Base-by-base conservation (phyloP, 1,140 invertebrate species). In the Megathymus violae region DNA sequence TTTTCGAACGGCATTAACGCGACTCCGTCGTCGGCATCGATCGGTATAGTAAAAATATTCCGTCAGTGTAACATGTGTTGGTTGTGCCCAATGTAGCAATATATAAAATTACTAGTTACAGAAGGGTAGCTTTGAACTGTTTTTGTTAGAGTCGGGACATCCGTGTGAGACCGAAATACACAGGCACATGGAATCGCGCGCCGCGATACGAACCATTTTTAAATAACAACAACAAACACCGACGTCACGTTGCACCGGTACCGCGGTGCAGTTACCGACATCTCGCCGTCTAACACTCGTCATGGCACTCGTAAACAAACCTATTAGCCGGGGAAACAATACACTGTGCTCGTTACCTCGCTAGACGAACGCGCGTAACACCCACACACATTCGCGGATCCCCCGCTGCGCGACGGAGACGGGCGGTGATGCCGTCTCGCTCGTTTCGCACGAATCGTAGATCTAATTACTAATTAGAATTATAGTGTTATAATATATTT, bases 321-420 rank as follows among this genome's bases (percentile, higher is more conserved):
- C 25, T 17, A 56, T 56, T 54, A 54, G 51, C 51, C 51, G 41
- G 51, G 38, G 51, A 54, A 54, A 54, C 51, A 54, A 54, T 43
- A 54, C 38, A 54, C 14, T 36, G 19, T 38, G 41, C 51, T 40
- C 27, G 34, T n/a, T 34, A 38, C 19, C 34, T 40, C 22, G 22
- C 7, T 7, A 31, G 3, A 31, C 27, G 27, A 9, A 7, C 27
- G 27, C 27, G 27, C 1, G 9, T 2, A 5, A 13, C 36, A 15
- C 14, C 48, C 38, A 54, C 50, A 25, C 36, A n/a, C 36, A 54
- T 36, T 25, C 50, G 50, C 11, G 50, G 16, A 36, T 36, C 17
- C 36, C 31, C 31, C 25, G 15, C 22, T 31, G 34, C 19, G 43
- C 10, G 43, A 25, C 9, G 0, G 34, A 9, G 50, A 54, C 36